phyloP scores from a whole-genome alignment of 2,888 invertebrate species.

The Callimorpha dominula region DNA sequence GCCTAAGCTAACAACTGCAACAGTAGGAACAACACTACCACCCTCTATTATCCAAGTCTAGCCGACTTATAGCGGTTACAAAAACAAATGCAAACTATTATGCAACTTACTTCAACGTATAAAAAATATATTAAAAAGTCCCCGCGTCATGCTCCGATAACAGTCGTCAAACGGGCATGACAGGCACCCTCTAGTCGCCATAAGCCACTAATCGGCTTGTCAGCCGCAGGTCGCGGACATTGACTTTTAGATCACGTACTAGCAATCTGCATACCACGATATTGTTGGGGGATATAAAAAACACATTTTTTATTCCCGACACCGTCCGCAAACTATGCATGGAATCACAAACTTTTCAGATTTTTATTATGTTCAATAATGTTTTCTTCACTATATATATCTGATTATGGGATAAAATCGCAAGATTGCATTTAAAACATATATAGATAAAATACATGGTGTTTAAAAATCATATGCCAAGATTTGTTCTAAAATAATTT shows the following conservation, averaged over 20 bases:
- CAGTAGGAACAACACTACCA: not conserved
- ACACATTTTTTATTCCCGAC: slow-evolving; percentile 60
- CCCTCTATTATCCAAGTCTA: not conserved
- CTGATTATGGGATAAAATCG: not conserved
- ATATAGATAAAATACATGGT: no score
- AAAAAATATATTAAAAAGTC: slow-evolving; percentile 48
- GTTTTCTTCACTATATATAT: not conserved
- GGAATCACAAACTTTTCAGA: slow-evolving; percentile 28
- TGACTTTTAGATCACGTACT: slow-evolving; percentile 81
- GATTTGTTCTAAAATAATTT: no score
- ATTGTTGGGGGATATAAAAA: slow-evolving; percentile 65
- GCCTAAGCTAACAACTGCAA: not conserved
- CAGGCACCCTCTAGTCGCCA: slow-evolving; percentile 50
- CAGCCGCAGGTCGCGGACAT: slow-evolving; percentile 70
- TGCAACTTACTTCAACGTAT: slow-evolving; percentile 26
- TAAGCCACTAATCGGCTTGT: slow-evolving; percentile 80
- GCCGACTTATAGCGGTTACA: slow-evolving; percentile 4
- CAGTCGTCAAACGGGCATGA: slow-evolving; percentile 46
- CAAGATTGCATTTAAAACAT: not conserved
- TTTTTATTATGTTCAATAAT: slow-evolving; percentile 19
- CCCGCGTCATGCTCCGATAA: slow-evolving; percentile 29
- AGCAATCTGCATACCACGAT: slow-evolving; percentile 79
- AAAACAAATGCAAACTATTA: slow-evolving; percentile 30
- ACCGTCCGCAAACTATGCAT: slow-evolving; percentile 34
- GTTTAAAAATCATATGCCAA: no score